phyloP scores from a whole-genome alignment of 2,888 invertebrate genomes.

The Agrochola lota region DNA sequence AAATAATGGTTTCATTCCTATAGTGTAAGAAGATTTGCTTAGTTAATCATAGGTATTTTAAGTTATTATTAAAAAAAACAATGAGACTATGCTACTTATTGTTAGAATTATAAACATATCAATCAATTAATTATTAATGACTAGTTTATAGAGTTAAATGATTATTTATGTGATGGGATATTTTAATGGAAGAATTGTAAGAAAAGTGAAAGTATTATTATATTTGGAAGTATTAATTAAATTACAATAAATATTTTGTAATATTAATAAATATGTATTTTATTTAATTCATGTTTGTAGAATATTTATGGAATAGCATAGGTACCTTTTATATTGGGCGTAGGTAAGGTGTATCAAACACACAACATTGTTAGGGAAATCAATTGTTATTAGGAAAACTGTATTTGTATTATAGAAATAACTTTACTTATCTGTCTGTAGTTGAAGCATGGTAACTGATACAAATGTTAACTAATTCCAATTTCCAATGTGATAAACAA shows the following conservation, averaged over 20 bases:
- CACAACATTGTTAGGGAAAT: not conserved
- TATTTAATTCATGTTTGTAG: conserved; percentile 31
- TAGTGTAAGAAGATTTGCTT: conserved; percentile 59
- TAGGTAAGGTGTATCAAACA: not conserved
- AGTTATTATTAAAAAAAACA: conserved; percentile 36
- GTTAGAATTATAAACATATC: conserved; percentile 60
- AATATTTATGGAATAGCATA: not conserved
- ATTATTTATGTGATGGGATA: conserved; percentile 26
- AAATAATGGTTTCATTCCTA: conserved; percentile 67
- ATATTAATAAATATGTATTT: conserved; percentile 43
- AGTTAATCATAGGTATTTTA: conserved; percentile 38
- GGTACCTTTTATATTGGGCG: not conserved
- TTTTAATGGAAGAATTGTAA: conserved; percentile 5
- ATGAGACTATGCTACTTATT: conserved; percentile 44
- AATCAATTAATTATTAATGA: conserved; percentile 55
- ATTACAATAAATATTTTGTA: conserved; percentile 56
- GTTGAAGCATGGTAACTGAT: not conserved
- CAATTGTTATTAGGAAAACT: not conserved
- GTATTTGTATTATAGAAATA: not conserved
- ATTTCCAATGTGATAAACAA: not conserved
- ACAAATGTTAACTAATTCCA: not conserved
- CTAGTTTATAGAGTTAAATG: conserved; percentile 7
- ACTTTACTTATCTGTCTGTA: not conserved
- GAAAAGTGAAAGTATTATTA: conserved; percentile 49
- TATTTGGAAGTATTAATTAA: conserved; percentile 29